A percentile compares a stretch with the other conserved stretches of the same genome.
phyloP scores from a whole-genome alignment of 2,113 vertebrate genomes.

The Pachycephala philippinensis region DNA sequence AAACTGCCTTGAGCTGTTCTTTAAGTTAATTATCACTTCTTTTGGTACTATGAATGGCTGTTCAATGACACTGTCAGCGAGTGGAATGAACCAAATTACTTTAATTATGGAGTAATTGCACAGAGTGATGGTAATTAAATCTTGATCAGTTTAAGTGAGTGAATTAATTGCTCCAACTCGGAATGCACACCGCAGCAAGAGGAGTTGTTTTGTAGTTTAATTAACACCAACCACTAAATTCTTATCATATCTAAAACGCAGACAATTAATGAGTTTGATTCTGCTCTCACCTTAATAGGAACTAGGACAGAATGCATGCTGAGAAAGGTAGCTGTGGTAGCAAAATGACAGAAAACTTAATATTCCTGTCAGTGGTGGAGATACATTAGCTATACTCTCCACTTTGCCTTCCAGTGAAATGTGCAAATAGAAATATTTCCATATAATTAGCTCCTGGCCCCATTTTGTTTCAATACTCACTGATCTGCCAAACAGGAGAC shows the following conservation, averaged over 20 bases:
- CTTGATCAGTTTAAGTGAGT: slow-evolving; percentile 98
- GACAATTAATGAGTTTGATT: slow-evolving; percentile 83
- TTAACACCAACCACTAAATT: slow-evolving; percentile 78
- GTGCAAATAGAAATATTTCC: slow-evolving; percentile 76
- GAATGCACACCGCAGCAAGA: slow-evolving; percentile 81
- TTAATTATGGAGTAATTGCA: slow-evolving; percentile 98
- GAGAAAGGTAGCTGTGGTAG: slow-evolving; percentile 59
- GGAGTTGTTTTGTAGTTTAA: slow-evolving; percentile 81
- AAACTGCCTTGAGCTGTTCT: slow-evolving; percentile 78
- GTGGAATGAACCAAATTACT: slow-evolving; percentile 96
- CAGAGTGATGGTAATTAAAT: slow-evolving; percentile 98
- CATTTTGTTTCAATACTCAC: slow-evolving; percentile 60
- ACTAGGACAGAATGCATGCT: slow-evolving; percentile 72
- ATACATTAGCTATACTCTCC: slow-evolving; percentile 46
- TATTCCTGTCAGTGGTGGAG: slow-evolving; percentile 68
- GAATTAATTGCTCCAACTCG: slow-evolving; percentile 94
- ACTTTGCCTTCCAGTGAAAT: slow-evolving; percentile 71
- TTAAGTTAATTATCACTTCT: slow-evolving; percentile 86
- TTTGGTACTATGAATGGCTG: slow-evolving; percentile 80
- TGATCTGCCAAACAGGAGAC: slow-evolving; percentile 41
- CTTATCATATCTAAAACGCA: slow-evolving; percentile 80
- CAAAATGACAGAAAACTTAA: slow-evolving; percentile 69
- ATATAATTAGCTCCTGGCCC: slow-evolving; percentile 72
- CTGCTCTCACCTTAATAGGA: slow-evolving; percentile 78
- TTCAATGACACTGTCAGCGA: slow-evolving; percentile 87